Base-by-base conservation (phyloP, 92 coral and sea anemone genomes). In the Paragorgia papillata region DNA sequence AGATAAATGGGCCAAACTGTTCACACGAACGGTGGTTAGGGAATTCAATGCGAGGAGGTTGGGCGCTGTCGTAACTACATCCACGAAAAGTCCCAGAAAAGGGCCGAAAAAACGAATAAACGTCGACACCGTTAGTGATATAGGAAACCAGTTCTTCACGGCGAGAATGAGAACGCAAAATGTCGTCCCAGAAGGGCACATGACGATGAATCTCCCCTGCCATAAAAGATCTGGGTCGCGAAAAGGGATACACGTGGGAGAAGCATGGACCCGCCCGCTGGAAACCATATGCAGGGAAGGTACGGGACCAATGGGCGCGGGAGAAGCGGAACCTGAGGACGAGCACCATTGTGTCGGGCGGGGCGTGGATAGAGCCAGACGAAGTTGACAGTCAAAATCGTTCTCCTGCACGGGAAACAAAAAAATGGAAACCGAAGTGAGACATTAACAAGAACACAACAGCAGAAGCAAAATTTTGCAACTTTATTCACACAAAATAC, bases 171-270 rank as follows among this genome's bases (percentile, higher is more conserved):
- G 54, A 66, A 22, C 25, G 24, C n/a, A 85, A 70, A 9, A 85
- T 51, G 50, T 56, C 20, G 32, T 67, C 74, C 89, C 89, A 85
- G 22, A 55, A 66, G 22, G 62, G 12, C 12, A 57, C 26, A 61
- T 70, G 80, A 25, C 60, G 63, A 73, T 85, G 89, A 49, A 80
- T n/a, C n/a, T n/a, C n/a, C n/a, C n/a, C n/a, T n/a, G 85, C 82
- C 32, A 37, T 31, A 62, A 85, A 85, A 18, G 41, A 17, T 33
- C 57, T 20, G 82, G 89, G 74, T 70, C 56, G 13, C 89, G 54
- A 60, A 85, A 85, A 46, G 51, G n/a, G 12, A 80, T 30, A 25
- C 69, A 75, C 43, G 43, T 17, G 22, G 35, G 73, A 27, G 82
- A 80, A 22, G 89, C 81, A 19, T 69, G 57, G 20, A 85, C 3